phyloP scores from a whole-genome alignment of 2,888 invertebrate genomes.

The Morinoia aosen region DNA sequence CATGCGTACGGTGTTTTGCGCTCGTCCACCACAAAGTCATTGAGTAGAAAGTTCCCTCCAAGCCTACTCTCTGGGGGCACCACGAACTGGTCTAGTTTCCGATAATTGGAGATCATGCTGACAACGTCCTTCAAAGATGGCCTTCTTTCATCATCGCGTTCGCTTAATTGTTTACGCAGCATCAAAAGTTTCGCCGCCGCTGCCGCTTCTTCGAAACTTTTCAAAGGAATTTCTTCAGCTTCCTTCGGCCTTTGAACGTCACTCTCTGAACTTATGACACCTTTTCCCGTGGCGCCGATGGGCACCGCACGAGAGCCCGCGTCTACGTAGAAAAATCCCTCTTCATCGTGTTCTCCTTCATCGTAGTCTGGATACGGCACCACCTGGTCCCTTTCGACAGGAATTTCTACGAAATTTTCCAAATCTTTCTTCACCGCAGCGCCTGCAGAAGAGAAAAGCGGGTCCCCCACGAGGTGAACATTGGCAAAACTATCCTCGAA shows the following conservation, averaged over 20 bases:
- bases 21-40: neutral
- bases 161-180: neutral
- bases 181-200: neutral
- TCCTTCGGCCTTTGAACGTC: neutral
- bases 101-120: conserved; percentile 13
- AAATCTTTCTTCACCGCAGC: neutral
- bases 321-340: conserved; percentile 12
- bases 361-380: neutral
- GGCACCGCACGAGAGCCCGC: neutral
- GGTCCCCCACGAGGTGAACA: neutral
- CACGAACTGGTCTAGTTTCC: neutral
- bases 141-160: neutral
- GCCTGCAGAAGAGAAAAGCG: neutral
- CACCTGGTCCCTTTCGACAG: neutral
- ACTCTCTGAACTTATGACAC: neutral
- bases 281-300: neutral
- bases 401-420: conserved; percentile 5
- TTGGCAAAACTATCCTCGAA: neutral
- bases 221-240: neutral
- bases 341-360: neutral
- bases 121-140: neutral
- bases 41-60: neutral
- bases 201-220: conserved; percentile 14
- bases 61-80: neutral
- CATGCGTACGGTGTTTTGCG: neutral